Evolutionary conservation across 30 jellyfish, hydroid and myxozoan species (phyloP).

Genomic region (Phacellophora camtschatica): DNA sequence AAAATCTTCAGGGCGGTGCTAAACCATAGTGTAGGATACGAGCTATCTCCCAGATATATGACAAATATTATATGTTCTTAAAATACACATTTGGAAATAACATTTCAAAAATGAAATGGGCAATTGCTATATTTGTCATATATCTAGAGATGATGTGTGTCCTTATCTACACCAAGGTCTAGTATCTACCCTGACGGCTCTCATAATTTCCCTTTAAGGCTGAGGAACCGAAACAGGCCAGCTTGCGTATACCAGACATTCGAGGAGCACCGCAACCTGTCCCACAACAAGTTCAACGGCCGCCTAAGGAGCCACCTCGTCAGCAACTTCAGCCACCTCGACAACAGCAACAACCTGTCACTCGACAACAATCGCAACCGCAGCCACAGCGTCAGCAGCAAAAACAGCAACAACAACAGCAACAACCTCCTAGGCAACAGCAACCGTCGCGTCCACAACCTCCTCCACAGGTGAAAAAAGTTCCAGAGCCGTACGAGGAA

Average conservation of each 20-base stretch:
- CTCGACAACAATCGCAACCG: background rate
- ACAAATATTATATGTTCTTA: no score
- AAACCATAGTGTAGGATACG: no score
- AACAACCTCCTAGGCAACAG: background rate
- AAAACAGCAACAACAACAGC: background rate
- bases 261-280: conserved; percentile 20
- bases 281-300: conserved; percentile 2
- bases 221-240: conserved; percentile 37
- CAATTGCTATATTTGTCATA: no score
- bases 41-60: no score
- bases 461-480: background rate
- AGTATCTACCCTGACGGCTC: no score
- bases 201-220: background rate
- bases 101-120: no score
- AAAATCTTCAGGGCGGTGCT: no score
- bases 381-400: background rate
- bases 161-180: no score
- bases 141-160: no score
- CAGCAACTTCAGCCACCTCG: background rate
- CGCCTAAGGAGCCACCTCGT: background rate
- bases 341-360: background rate
- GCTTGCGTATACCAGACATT: conserved; percentile 46
- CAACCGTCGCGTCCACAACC: background rate
- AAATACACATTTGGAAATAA: no score
- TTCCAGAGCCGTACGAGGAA: background rate